A percentile compares a stretch with the other conserved stretches of the same genome.
Conservation (phyloP, 2,113 vertebrate species). For the Peromyscus polionotus region DNA sequence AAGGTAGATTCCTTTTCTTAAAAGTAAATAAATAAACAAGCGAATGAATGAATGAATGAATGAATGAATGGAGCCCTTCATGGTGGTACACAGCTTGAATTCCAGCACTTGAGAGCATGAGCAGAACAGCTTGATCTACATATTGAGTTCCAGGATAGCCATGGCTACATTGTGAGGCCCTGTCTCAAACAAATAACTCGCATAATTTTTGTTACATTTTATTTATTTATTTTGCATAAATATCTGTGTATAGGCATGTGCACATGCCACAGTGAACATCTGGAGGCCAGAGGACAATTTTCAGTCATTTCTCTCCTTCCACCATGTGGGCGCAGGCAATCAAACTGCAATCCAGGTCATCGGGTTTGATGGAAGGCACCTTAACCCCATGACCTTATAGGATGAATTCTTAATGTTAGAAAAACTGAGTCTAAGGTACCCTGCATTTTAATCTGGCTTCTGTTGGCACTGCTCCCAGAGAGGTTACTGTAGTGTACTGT, state of each 20-base stretch:
- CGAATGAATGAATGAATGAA: accelerated
- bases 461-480: neutral
- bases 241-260: neutral
- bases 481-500: neutral
- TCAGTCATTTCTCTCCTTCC: neutral
- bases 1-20: neutral
- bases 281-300: neutral
- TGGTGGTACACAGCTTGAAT: neutral
- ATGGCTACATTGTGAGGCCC: neutral
- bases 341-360: neutral
- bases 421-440: neutral
- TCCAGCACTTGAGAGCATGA: neutral
- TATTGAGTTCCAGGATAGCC: neutral
- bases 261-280: neutral
- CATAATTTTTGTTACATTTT: neutral
- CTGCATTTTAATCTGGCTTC: neutral
- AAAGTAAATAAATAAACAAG: neutral
- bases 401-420: neutral
- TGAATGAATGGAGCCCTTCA: no score
- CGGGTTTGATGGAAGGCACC: neutral
- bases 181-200: neutral
- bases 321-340: neutral
- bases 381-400: neutral
- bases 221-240: neutral
- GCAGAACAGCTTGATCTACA: neutral